Percentiles rank a stretch among this genome's conserved stretches.
phyloP scores from a whole-genome alignment of 1,140 invertebrate genomes.

The Zophobas morio region DNA sequence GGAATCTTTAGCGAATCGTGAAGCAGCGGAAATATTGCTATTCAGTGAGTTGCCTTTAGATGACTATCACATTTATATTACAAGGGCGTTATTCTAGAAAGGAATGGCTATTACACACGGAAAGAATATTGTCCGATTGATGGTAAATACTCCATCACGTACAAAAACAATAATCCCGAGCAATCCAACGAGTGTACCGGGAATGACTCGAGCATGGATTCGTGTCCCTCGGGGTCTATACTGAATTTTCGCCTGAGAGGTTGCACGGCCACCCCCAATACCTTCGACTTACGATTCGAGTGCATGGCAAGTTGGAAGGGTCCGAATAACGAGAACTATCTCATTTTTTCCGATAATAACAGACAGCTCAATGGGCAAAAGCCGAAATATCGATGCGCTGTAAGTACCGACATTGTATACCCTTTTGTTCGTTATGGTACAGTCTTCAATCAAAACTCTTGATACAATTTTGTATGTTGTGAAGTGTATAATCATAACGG shows the following conservation, averaged over 20 bases:
- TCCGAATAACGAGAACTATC: slow-evolving; percentile 72
- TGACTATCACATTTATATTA: slow-evolving; percentile 48
- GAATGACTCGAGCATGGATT: slow-evolving; percentile 74
- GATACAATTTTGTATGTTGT: too few species aligned
- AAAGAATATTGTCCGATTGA: slow-evolving; percentile 79
- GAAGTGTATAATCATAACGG: too few species aligned
- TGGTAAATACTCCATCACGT: slow-evolving; percentile 76
- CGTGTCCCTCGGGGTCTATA: slow-evolving; percentile 77
- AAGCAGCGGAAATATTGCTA: slow-evolving; percentile 69
- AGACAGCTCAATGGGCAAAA: slow-evolving; percentile 66
- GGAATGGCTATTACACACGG: slow-evolving; percentile 68
- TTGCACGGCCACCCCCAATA: slow-evolving; percentile 50
- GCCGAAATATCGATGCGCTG: slow-evolving; percentile 79
- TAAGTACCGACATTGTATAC: slow-evolving; percentile 67
- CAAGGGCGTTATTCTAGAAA: slow-evolving; percentile 67
- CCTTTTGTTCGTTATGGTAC: too few species aligned
- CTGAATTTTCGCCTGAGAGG: slow-evolving; percentile 66
- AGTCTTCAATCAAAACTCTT: too few species aligned
- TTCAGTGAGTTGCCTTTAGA: slow-evolving; percentile 69
- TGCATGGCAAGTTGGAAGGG: slow-evolving; percentile 80
- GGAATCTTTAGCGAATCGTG: slow-evolving; percentile 67
- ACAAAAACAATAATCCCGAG: slow-evolving; percentile 72
- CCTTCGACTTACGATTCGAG: slow-evolving; percentile 74
- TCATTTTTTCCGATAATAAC: slow-evolving; percentile 75
- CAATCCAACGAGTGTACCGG: slow-evolving; percentile 71